These are phyloP conservation scores for Mystacides longicornis DNA, from an alignment of 2,888 invertebrate genomes.

Conservation along the genomic window DNA sequence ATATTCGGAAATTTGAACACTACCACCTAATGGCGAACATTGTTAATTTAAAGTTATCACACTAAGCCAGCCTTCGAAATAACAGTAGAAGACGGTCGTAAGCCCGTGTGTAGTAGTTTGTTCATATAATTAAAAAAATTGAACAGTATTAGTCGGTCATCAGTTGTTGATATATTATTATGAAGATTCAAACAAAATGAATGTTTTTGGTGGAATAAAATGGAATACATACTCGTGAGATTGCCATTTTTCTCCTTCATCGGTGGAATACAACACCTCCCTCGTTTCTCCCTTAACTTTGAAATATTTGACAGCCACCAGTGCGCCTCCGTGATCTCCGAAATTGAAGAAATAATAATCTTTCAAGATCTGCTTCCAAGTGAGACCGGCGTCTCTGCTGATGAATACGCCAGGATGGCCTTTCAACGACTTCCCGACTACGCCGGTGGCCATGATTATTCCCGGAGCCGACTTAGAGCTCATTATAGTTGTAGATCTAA, in stretches of 20 bases:
- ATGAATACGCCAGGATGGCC: constrained; percentile 75
- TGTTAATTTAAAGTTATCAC: too few species aligned
- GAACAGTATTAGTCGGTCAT: too few species aligned
- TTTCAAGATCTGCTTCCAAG: constrained; percentile 74
- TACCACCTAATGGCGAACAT: too few species aligned
- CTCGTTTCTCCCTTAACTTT: constrained; percentile 69
- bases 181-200: neutral
- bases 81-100: too few species aligned
- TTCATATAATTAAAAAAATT: neutral
- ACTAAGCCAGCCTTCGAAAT: too few species aligned
- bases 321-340: constrained; percentile 85
- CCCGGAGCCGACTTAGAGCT: constrained; percentile 84
- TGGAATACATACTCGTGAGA: constrained; percentile 47
- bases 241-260: constrained; percentile 80
- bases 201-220: neutral
- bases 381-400: constrained; percentile 73
- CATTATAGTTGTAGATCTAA: constrained; percentile 69
- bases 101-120: neutral
- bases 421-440: constrained; percentile 68
- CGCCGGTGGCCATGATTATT: constrained; percentile 79
- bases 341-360: constrained; percentile 81
- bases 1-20: too few species aligned
- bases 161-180: neutral
- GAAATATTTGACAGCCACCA: constrained; percentile 79
- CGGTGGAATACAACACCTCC: constrained; percentile 74